Evolutionary conservation across 2,113 vertebrate species (phyloP), one percentile per base, ranked within the genome.

Genomic region (Datnioides undecimradiatus): DNA sequence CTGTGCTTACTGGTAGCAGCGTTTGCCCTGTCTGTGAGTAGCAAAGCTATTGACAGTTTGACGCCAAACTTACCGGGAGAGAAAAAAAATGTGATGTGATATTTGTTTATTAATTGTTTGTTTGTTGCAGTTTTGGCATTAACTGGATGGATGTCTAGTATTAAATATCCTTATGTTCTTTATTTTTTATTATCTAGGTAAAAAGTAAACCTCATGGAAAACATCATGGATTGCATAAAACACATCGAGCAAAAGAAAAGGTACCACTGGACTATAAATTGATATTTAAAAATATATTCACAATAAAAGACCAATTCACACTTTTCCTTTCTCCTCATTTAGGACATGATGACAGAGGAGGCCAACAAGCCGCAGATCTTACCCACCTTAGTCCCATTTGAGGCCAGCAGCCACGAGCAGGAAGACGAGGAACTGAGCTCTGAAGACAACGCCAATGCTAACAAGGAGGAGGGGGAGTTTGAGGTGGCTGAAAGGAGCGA

Each of bases 21-120:
- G 23, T 82, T 93, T 83, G 54, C 86, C 38, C 52, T 82, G 9
- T 79, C 88, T 86, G 94, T 95, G 83, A 94, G 94, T 95, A 85
- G n/a, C 13, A 51, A 60, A 9, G 25, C 3, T 21, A 2, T 46
- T 52, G 3, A 21, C 14, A 3, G 10, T 71, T 66, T 23, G 19
- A 73, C 60, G 41, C 0, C 38, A 36, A 55, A 46, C 38, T 58
- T n/a, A 5, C 13, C 2, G 9, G 23, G 27, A 65, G 51, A 45
- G 29, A 48, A 40, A 16, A 36, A 63, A 57, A 0, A 17, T 17
- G 38, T 38, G 19, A 33, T 19, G 9, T 43, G 2, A 25, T n/a
- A 25, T 66, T 49, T 27, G 9, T 21, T 48, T 7, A 48, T 25
- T n/a, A n/a, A n/a, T n/a, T n/a, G n/a, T 66, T 49, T 27, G 9